Conservation (phyloP, 2,888 invertebrate genomes). For the Aspidiotus destructor region DNA sequence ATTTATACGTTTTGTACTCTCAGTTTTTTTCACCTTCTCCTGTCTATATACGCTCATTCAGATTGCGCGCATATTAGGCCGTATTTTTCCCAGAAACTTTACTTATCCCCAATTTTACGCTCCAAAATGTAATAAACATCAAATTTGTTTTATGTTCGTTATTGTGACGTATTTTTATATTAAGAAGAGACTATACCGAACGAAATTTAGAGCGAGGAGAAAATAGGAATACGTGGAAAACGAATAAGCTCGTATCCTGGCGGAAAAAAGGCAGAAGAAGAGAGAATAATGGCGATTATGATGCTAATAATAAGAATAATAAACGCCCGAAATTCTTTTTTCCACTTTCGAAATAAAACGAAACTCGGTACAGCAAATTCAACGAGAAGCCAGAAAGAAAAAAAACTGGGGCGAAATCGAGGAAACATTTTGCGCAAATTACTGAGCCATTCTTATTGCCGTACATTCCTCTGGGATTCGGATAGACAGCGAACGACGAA, state of each 20-base stretch:
- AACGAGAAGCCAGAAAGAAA: constrained; percentile 6
- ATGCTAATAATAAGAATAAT: background rate
- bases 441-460: constrained; percentile 27
- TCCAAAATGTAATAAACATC: constrained; percentile 8
- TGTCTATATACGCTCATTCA: no score
- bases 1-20: no score
- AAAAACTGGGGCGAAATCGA: constrained; percentile 16
- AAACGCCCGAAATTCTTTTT: constrained; percentile 21
- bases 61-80: no score
- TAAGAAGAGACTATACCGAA: background rate
- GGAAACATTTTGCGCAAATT: constrained; percentile 31
- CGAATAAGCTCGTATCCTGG: background rate
- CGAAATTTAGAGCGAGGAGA: no score
- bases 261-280: constrained; percentile 14
- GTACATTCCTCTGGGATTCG: constrained; percentile 23
- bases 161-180: constrained; percentile 10
- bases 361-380: constrained; percentile 11
- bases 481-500: constrained; percentile 21
- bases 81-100: background rate
- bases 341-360: constrained; percentile 4
- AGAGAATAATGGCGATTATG: constrained; percentile 5
- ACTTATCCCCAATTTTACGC: background rate
- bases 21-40: no score
- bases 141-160: constrained; percentile 28
- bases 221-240: constrained; percentile 9